Conservation (phyloP, 2,888 invertebrate genomes). For the Tineola bisselliella region DNA sequence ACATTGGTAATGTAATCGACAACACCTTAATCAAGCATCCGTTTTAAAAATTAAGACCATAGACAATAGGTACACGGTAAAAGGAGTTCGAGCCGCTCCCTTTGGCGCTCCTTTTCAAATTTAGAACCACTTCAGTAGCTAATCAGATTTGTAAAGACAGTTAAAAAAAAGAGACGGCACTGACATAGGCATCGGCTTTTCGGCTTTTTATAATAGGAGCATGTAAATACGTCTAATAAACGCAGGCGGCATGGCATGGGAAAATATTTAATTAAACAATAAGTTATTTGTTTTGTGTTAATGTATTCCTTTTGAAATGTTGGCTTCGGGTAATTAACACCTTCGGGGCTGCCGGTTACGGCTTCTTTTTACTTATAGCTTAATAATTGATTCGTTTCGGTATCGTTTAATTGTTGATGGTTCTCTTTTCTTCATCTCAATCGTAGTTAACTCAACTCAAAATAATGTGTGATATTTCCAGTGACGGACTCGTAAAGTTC, state of each 20-base stretch:
- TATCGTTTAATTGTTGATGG: neutral
- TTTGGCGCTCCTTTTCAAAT: constrained; percentile 46
- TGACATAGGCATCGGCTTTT: constrained; percentile 42
- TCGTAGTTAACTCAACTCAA: no score
- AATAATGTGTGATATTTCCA: no score
- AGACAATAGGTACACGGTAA: constrained; percentile 47
- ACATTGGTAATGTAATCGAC: constrained; percentile 5
- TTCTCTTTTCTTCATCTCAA: neutral
- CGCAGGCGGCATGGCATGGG: constrained; percentile 48
- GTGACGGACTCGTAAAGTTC: no score
- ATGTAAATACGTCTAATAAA: constrained; percentile 27
- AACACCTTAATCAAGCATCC: constrained; percentile 39
- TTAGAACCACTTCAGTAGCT: constrained; percentile 61
- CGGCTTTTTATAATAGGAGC: constrained; percentile 30
- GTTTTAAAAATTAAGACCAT: constrained; percentile 38
- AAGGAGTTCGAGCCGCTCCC: constrained; percentile 42
- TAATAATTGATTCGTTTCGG: constrained; percentile 31
- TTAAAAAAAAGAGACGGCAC: constrained; percentile 38
- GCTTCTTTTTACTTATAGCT: constrained; percentile 41
- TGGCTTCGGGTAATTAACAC: constrained; percentile 55
- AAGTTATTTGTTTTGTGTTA: constrained; percentile 65
- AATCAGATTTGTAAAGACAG: constrained; percentile 63
- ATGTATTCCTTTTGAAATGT: constrained; percentile 56
- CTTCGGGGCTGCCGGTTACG: constrained; percentile 45
- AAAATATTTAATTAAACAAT: constrained; percentile 68